A percentile compares a stretch with the other conserved stretches of the same genome.
phyloP scores from a whole-genome alignment of 1,140 invertebrate genomes.

The Ericerus pela region DNA sequence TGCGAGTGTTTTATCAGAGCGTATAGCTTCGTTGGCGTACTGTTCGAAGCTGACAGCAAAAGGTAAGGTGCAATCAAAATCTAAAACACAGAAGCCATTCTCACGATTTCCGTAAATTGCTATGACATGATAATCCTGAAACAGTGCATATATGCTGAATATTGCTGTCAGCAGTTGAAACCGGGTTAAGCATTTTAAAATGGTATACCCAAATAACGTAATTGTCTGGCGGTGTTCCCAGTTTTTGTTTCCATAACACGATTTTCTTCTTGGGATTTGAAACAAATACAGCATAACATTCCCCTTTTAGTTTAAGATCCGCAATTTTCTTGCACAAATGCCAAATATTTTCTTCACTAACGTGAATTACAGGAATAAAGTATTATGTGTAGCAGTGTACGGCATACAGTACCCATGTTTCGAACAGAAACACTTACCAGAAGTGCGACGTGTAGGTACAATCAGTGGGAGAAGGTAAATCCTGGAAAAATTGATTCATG shows the following conservation, averaged over 20 bases:
- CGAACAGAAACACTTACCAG: slow-evolving; percentile 5
- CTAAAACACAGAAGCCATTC: slow-evolving; percentile 11
- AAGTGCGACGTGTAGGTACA: slow-evolving; percentile 10
- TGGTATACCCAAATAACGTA: slow-evolving; percentile 14
- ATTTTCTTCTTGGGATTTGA: slow-evolving; percentile 9
- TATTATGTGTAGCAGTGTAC: neutral
- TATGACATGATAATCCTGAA: slow-evolving; percentile 17
- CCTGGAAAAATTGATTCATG: no score
- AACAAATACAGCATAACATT: slow-evolving; percentile 13
- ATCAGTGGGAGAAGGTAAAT: slow-evolving; percentile 2
- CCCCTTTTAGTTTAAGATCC: neutral
- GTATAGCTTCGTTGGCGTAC: slow-evolving; percentile 13
- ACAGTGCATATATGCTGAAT: neutral
- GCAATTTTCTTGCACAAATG: slow-evolving; percentile 13
- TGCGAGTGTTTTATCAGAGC: neutral
- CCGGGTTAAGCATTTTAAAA: neutral
- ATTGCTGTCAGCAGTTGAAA: neutral
- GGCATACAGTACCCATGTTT: neutral
- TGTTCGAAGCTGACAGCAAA: slow-evolving; percentile 12
- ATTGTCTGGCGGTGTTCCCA: neutral
- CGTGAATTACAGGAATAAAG: neutral
- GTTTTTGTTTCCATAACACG: slow-evolving; percentile 16
- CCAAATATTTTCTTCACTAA: slow-evolving; percentile 17
- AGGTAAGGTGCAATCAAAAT: slow-evolving; percentile 12
- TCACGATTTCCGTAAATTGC: slow-evolving; percentile 10